Conservation (phyloP, 2,888 invertebrate species). For the Petrophora chlorosata region DNA sequence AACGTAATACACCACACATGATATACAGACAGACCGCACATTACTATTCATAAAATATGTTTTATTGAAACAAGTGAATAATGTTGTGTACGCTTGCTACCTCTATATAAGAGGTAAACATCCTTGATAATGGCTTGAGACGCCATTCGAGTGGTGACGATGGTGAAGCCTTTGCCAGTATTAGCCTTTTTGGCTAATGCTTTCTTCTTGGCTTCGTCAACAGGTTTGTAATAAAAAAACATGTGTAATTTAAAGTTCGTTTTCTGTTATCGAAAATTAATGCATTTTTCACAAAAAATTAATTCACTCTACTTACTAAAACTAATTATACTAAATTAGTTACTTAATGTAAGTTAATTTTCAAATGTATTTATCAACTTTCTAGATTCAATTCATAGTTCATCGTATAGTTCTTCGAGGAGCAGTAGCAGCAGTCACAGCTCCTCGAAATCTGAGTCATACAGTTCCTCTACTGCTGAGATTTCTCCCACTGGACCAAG, state of each 20-base stretch:
- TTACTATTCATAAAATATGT: slow-evolving; percentile 16
- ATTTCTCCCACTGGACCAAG: not conserved
- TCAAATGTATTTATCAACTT: not conserved
- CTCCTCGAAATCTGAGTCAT: not conserved
- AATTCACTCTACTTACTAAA: too few species aligned
- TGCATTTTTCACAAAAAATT: too few species aligned
- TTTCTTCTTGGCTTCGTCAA: slow-evolving; percentile 30
- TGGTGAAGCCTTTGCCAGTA: slow-evolving; percentile 50
- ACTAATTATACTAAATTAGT: too few species aligned
- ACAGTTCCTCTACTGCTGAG: not conserved
- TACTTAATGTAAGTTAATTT: too few species aligned
- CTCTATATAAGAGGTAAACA: slow-evolving; percentile 53
- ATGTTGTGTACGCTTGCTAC: slow-evolving; percentile 34
- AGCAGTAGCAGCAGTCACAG: not conserved
- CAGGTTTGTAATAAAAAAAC: slow-evolving; percentile 41
- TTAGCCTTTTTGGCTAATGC: slow-evolving; percentile 41
- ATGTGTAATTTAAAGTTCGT: too few species aligned
- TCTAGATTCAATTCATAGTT: not conserved
- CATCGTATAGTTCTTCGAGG: not conserved
- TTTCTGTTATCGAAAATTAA: too few species aligned
- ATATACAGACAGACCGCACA: not conserved
- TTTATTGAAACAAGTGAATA: slow-evolving; percentile 52
- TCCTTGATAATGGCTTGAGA: slow-evolving; percentile 37
- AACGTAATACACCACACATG: not conserved
- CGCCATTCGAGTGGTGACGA: slow-evolving; percentile 35